phyloP scores from a whole-genome alignment of 2,797 vertebrate genomes.

The Geotrypetes seraphini region DNA sequence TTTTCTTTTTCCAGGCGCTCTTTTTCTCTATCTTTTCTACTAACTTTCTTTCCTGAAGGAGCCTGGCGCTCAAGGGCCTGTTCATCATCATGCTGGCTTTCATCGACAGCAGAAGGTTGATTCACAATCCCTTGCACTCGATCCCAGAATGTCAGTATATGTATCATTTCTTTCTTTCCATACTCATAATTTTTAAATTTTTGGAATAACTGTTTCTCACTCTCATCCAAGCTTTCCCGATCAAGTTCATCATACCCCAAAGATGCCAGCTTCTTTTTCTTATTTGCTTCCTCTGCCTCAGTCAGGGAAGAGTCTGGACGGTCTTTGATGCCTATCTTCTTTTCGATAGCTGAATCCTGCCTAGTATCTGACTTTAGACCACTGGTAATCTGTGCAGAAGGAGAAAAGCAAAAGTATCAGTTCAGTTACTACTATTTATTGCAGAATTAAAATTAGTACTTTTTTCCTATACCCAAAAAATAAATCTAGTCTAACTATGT shows the following conservation, averaged over 20 bases:
- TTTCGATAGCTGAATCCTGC: constrained; percentile 12
- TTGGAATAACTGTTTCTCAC: constrained; percentile 38
- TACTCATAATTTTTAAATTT: constrained; percentile 61
- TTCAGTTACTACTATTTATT: too few species aligned
- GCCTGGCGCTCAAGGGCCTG: constrained; percentile 24
- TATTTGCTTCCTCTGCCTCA: constrained; percentile 31
- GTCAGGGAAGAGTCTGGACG: constrained; percentile 7
- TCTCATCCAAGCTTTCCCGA: constrained; percentile 20
- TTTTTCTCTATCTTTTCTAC: constrained; percentile 43
- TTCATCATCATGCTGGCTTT: constrained; percentile 33
- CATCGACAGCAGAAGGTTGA: constrained; percentile 25
- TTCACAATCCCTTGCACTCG: constrained; percentile 46
- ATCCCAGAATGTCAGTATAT: constrained; percentile 69
- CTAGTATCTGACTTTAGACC: constrained; percentile 14
- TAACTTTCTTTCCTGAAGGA: constrained; percentile 44
- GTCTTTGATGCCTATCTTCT: constrained; percentile 31
- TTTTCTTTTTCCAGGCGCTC: constrained; percentile 32
- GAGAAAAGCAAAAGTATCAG: too few species aligned
- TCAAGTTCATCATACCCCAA: constrained; percentile 19
- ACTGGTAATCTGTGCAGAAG: too few species aligned
- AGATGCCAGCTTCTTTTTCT: constrained; percentile 10
- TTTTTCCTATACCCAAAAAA: too few species aligned
- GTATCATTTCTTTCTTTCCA: constrained; percentile 41
- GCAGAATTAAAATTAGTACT: too few species aligned
- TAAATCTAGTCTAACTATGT: too few species aligned